Conservation (phyloP, 1,140 invertebrate genomes). For the Heliothis virescens region DNA sequence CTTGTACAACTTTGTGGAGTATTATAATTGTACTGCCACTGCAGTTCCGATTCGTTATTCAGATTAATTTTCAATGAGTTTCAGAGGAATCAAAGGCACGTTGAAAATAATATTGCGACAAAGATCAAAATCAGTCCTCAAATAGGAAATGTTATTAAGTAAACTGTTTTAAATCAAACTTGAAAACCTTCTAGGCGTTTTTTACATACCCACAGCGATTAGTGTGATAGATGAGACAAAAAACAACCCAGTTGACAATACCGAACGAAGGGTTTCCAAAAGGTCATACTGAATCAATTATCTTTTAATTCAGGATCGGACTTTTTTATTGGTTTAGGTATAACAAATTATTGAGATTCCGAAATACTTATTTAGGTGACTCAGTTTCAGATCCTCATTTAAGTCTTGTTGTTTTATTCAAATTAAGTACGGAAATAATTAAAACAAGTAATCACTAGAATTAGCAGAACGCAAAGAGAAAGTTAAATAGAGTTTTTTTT, state of each 20-base stretch:
- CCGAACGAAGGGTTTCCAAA: not conserved
- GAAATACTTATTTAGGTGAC: no score
- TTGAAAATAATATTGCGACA: no score
- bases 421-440: not conserved
- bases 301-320: not conserved
- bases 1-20: slow-evolving; percentile 16
- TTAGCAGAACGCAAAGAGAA: not conserved
- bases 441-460: not conserved
- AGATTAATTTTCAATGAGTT: slow-evolving; percentile 23
- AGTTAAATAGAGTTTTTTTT: not conserved
- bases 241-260: not conserved
- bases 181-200: no score
- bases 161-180: no score
- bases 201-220: no score
- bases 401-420: not conserved
- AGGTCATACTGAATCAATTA: not conserved
- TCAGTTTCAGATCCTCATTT: no score
- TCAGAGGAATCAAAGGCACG: not conserved
- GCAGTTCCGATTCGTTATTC: slow-evolving; percentile 2
- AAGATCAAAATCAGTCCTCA: no score
- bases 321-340: not conserved
- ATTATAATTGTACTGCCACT: slow-evolving; percentile 11
- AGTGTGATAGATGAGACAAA: not conserved
- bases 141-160: no score
- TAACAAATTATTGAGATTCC: no score